Evolutionary conservation across 2,888 invertebrate species (phyloP), one percentile per base, ranked within the genome.

Genomic region (Drosophila austrosaltans): DNA sequence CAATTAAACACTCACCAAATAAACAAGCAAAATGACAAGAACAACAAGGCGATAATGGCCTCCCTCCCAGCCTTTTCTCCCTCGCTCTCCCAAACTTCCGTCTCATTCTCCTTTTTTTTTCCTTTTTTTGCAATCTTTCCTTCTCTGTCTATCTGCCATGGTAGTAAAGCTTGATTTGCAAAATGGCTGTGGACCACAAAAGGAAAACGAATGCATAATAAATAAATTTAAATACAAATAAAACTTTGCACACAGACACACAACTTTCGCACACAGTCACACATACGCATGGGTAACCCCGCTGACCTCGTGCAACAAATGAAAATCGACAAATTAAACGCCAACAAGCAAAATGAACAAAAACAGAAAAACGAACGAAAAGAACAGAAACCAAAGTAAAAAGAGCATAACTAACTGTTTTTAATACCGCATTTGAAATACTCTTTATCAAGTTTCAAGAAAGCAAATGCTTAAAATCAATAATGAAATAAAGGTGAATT

Each of bases 1-100:
- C 80, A 81, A 81, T 82, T 82, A 79, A 81, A 75, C 75, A 78
- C 76, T 75, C 68, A 63, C 68, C 69, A 72, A 72, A 79, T 75
- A 81, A 80, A 75, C 74, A 79, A 78, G 63, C 73, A 48, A 42
- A 72, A 62, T 48, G 59, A 63, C 65, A 63, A 57, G 22, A 25
- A 48, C 25, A 48, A 48, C 48, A 48, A 48, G 48, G 48, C 25
- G 22, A 48, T 48, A 48, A 48, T 48, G 48, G 22, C 25, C 48
- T 48, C 25, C 10, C 22, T 16, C 10, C 25, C 53, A 59, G 40
- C 48, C 39, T n/a, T 39, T 10, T 63, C 40, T 10, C n/a, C 30
- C 20, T 40, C 22, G 48, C 68, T 60, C 44, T 53, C 30, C 40
- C 12, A 28, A 16, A 7, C 20, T 16, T 0, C 16, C 16, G 16